A percentile compares a stretch with the other conserved stretches of the same genome.
These are phyloP conservation scores for Araneus ventricosus DNA, from an alignment of 1,140 invertebrate genomes.

Conservation along the genomic window DNA sequence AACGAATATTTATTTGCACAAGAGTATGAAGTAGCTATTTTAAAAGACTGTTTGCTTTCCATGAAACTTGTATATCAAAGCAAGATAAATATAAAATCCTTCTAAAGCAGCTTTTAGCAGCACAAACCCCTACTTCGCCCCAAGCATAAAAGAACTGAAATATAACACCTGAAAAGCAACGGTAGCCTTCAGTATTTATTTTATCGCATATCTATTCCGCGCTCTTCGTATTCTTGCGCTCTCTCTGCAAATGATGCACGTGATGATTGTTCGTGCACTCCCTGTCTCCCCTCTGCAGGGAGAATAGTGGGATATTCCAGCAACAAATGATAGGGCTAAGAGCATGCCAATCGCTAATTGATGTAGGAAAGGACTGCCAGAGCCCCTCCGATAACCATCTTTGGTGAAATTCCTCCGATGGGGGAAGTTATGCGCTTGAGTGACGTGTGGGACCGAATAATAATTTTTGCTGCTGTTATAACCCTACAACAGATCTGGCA, in stretches of 20 bases:
- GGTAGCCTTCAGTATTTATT: neutral
- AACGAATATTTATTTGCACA: neutral
- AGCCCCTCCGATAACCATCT: constrained; percentile 1
- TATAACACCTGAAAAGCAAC: constrained; percentile 11
- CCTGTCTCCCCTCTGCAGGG: neutral
- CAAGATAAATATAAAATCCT: neutral
- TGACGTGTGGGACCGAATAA: neutral
- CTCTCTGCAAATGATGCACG: neutral
- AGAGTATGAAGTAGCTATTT: neutral
- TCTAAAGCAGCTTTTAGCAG: neutral
- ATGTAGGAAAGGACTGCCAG: neutral
- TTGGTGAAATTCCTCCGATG: neutral
- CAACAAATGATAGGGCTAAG: neutral
- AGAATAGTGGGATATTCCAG: neutral
- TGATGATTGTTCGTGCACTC: neutral
- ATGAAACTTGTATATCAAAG: neutral
- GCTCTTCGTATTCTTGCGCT: neutral
- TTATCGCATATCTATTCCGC: neutral
- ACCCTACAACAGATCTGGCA: neutral
- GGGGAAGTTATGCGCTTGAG: neutral
- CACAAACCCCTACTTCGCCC: neutral
- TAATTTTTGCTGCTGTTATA: neutral
- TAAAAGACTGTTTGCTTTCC: constrained; percentile 9
- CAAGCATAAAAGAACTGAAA: neutral
- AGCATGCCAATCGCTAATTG: constrained; percentile 21